Base-by-base conservation (phyloP, 2,888 invertebrate species). In the Tiliacea aurago region DNA sequence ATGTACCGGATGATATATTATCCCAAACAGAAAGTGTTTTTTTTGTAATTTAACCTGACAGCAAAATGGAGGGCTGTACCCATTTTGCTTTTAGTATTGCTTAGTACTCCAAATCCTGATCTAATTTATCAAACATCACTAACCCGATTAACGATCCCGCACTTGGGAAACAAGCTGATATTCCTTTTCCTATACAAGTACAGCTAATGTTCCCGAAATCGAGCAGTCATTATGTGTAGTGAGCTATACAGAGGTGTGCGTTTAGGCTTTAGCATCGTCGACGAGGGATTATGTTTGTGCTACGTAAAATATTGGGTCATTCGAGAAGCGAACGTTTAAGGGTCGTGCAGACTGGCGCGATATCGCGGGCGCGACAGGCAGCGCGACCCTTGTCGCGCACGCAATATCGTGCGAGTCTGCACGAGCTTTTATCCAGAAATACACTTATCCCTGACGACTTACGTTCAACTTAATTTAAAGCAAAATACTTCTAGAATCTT, bases 241-340 rank as follows among this genome's bases (percentile, higher is more conserved):
- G 73, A 80, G 69, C 63, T 49, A 51, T 61, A 62, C 55, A 63
- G 28, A 58, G 67, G 45, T 68, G 61, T 72, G 47, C 59, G 59
- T 69, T 74, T 67, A 70, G 74, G 77, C 49, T 77, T 70, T 67
- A 67, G n/a, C 70, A 49, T 61, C 67, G 61, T 67, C 53, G 61
- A 51, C 59, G 45, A 71, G 68, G 69, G 67, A 74, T 72, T 81
- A 77, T 72, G 67, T 80, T 66, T 70, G 70, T 73, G 18, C 70
- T 62, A 66, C 70, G 70, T 74, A 77, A 81, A 70, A 72, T 80
- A 80, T 76, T 74, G 63, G 61, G 63, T 71, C n/a, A 51, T 67
- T 56, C 33, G 47, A 61, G 59, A 63, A 61, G 43, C 47, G 41
- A 23, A 56, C 47, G n/a, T n/a, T n/a, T n/a, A n/a, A n/a, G n/a